Conservation (phyloP, 2,888 invertebrate genomes). For the Metallyticus violacea region DNA sequence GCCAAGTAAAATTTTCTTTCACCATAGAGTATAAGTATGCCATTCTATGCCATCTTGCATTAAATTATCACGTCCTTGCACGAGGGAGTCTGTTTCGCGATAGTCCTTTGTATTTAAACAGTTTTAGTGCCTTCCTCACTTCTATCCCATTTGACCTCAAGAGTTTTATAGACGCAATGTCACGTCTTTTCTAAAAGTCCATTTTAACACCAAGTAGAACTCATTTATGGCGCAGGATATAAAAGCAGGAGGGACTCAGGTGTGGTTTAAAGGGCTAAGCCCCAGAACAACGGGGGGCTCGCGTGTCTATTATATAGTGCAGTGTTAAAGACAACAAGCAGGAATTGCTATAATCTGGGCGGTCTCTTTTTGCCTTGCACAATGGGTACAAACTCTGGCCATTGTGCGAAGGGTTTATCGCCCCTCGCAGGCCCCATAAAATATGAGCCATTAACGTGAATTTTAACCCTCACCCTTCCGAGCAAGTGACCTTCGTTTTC, state of each 20-base stretch:
- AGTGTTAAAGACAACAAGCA: background rate
- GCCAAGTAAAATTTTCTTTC: too few species aligned
- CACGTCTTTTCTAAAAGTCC: background rate
- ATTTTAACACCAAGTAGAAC: background rate
- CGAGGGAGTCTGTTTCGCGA: too few species aligned
- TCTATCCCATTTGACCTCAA: too few species aligned
- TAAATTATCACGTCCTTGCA: too few species aligned
- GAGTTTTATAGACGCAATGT: background rate
- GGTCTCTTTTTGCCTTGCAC: background rate
- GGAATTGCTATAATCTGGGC: background rate
- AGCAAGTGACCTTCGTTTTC: background rate
- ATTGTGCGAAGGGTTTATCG: background rate
- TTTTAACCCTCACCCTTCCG: background rate
- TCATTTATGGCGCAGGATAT: background rate
- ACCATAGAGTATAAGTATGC: too few species aligned
- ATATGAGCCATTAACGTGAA: background rate
- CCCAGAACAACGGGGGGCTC: background rate
- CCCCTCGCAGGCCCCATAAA: background rate
- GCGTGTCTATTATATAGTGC: background rate
- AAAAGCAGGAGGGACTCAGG: background rate
- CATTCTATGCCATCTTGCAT: too few species aligned
- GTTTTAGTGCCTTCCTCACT: too few species aligned
- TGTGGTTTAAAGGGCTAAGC: background rate
- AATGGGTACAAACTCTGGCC: background rate
- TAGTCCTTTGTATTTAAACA: too few species aligned